phyloP scores from a whole-genome alignment of 2,797 vertebrate species.

The Catamblyrhynchus diadema region DNA sequence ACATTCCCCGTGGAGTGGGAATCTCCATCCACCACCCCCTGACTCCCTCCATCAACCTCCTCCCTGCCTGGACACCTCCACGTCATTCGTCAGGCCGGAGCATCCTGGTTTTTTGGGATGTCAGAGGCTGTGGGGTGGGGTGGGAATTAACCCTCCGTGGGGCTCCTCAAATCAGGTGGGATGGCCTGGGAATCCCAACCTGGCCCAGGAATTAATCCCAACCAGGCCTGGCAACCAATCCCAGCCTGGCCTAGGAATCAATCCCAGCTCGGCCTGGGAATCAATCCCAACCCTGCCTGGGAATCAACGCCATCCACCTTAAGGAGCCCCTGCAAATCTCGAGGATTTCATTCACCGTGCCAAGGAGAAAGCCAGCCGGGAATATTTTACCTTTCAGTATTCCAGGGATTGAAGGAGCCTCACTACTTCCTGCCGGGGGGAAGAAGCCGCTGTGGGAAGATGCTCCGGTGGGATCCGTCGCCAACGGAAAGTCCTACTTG shows the following conservation, averaged over 20 bases:
- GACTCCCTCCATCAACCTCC: too few relatives aligned
- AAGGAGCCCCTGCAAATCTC: background rate
- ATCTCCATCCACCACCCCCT: rapidly evolving
- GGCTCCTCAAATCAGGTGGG: background rate
- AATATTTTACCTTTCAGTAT: constrained; percentile 6
- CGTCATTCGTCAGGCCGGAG: background rate
- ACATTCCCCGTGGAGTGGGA: background rate
- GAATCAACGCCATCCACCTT: background rate
- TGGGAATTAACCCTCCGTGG: rapidly evolving
- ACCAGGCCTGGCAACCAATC: background rate
- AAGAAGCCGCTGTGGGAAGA: background rate
- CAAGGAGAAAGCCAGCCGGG: background rate
- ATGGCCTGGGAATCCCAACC: background rate
- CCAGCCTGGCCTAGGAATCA: background rate
- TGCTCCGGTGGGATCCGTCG: background rate
- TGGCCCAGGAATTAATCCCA: background rate
- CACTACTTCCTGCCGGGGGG: background rate
- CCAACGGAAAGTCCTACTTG: background rate
- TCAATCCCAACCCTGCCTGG: background rate
- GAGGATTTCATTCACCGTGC: background rate
- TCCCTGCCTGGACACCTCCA: background rate
- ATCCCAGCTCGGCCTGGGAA: rapidly evolving
- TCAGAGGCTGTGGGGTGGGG: rapidly evolving
- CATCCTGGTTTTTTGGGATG: rapidly evolving
- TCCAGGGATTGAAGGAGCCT: background rate